A percentile compares a stretch with the other conserved stretches of the same genome.
Evolutionary conservation across 2,888 invertebrate species (phyloP).

Genomic region (Stenurella melanura): DNA sequence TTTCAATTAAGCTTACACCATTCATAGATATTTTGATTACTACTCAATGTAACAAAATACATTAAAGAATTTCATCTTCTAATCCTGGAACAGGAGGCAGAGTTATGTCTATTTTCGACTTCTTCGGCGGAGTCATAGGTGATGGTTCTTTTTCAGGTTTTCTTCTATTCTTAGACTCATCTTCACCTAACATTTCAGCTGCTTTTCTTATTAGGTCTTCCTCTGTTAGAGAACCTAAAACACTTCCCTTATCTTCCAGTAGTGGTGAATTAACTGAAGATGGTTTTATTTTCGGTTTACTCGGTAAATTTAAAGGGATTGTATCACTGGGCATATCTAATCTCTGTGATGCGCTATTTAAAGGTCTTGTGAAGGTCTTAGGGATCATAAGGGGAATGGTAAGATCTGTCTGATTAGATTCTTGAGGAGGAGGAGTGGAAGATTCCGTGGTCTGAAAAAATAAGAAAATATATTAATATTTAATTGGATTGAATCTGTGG

Average conservation of each 20-base stretch:
- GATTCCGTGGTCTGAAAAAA: slow-evolving; percentile 58
- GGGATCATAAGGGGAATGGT: slow-evolving; percentile 72
- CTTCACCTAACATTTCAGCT: slow-evolving; percentile 76
- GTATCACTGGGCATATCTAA: slow-evolving; percentile 61
- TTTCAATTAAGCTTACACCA: slow-evolving; percentile 47
- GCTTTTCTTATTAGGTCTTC: slow-evolving; percentile 77
- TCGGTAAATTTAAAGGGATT: slow-evolving; percentile 71
- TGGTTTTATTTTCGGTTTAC: slow-evolving; percentile 62
- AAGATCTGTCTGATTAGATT: slow-evolving; percentile 63
- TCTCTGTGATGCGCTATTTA: slow-evolving; percentile 46
- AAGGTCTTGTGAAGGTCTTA: slow-evolving; percentile 64
- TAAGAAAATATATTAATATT: slow-evolving; percentile 24
- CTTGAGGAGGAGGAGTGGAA: slow-evolving; percentile 46
- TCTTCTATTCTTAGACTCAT: slow-evolving; percentile 33
- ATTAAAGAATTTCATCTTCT: slow-evolving; percentile 62
- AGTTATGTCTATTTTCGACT: slow-evolving; percentile 63
- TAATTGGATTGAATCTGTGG: too few relatives aligned
- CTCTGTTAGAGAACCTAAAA: slow-evolving; percentile 75
- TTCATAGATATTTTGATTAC: slow-evolving; percentile 42
- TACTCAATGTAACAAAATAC: slow-evolving; percentile 31
- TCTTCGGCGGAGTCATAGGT: slow-evolving; percentile 55
- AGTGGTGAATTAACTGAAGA: slow-evolving; percentile 53
- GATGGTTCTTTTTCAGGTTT: slow-evolving; percentile 39
- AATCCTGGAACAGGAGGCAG: slow-evolving; percentile 71
- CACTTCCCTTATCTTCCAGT: slow-evolving; percentile 67